These are phyloP conservation scores for Microplitis demolitor DNA, from an alignment of 1,140 invertebrate genomes.

Conservation along the genomic window DNA sequence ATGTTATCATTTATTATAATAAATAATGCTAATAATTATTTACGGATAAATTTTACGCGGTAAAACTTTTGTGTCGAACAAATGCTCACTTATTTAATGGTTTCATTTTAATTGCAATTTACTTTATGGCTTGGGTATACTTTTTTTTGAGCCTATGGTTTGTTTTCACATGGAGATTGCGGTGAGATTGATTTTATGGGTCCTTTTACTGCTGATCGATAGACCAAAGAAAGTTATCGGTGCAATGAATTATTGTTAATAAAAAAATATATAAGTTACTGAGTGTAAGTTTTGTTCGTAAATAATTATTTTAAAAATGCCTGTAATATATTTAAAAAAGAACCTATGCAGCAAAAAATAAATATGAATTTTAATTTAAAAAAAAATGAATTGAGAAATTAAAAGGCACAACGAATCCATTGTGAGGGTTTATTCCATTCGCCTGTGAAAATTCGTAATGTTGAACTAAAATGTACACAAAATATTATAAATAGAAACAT, in stretches of 20 bases:
- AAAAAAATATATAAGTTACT: no score
- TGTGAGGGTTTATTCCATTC: slow-evolving; percentile 22
- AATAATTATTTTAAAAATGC: background rate
- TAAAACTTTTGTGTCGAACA: background rate
- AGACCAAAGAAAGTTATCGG: no score
- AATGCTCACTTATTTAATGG: background rate
- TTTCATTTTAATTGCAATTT: background rate
- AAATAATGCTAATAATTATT: slow-evolving; percentile 1
- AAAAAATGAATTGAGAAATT: background rate
- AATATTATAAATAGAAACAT: slow-evolving; percentile 4
- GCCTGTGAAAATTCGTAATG: slow-evolving; percentile 30
- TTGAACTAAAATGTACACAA: slow-evolving; percentile 36
- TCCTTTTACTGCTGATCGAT: no score
- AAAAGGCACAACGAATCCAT: slow-evolving; percentile 9
- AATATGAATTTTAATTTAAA: background rate
- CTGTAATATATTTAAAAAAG: background rate
- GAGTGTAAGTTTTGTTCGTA: background rate
- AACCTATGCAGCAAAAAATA: slow-evolving; percentile 8
- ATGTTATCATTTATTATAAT: background rate
- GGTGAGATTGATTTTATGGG: no score
- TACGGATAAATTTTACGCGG: background rate
- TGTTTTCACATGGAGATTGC: no score
- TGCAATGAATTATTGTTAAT: no score
- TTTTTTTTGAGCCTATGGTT: no score
- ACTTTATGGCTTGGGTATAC: no score